These are phyloP conservation scores for Oscheius myriophilus DNA, from an alignment of 2,888 invertebrate genomes.

Conservation along the genomic window DNA sequence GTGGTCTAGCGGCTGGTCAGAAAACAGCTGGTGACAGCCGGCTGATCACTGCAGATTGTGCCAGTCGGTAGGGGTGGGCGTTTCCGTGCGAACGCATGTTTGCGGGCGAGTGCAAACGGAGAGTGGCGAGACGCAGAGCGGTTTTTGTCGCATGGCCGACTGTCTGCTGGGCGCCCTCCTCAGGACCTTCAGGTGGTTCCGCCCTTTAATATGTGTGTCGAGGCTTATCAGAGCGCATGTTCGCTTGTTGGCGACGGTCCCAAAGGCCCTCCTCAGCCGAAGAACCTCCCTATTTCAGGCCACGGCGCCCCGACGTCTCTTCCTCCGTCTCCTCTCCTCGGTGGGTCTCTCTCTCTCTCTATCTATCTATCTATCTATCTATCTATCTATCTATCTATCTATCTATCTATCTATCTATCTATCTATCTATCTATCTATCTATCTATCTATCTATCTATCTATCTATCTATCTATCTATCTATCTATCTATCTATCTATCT, in stretches of 20 bases:
- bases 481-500: not conserved
- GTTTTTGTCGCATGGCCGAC: slow-evolving; percentile 25
- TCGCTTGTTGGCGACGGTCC: slow-evolving; percentile 20
- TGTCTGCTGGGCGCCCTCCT: slow-evolving; percentile 21
- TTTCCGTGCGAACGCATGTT: slow-evolving; percentile 5
- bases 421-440: not conserved
- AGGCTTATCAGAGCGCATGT: slow-evolving; percentile 15
- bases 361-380: not conserved
- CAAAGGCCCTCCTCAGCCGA: slow-evolving; percentile 5
- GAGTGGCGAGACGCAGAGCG: not conserved
- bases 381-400: slow-evolving; percentile 1
- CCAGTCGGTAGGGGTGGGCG: not conserved
- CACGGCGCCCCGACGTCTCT: slow-evolving; percentile 17
- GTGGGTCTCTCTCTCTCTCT: slow-evolving; percentile 1
- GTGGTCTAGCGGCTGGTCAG: too few relatives aligned
- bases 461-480: not conserved
- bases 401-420: not conserved
- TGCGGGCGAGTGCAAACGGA: not conserved
- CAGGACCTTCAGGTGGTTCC: slow-evolving; percentile 14
- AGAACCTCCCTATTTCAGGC: slow-evolving; percentile 18
- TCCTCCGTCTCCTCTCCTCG: slow-evolving; percentile 9
- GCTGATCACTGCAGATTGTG: too few relatives aligned
- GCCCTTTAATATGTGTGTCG: slow-evolving; percentile 11
- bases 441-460: not conserved
- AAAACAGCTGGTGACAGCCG: too few relatives aligned